Percentiles rank a stretch among this genome's conserved stretches.
phyloP scores from a whole-genome alignment of 53 echinoderm and acorn worm species.

The Antedon mediterranea region DNA sequence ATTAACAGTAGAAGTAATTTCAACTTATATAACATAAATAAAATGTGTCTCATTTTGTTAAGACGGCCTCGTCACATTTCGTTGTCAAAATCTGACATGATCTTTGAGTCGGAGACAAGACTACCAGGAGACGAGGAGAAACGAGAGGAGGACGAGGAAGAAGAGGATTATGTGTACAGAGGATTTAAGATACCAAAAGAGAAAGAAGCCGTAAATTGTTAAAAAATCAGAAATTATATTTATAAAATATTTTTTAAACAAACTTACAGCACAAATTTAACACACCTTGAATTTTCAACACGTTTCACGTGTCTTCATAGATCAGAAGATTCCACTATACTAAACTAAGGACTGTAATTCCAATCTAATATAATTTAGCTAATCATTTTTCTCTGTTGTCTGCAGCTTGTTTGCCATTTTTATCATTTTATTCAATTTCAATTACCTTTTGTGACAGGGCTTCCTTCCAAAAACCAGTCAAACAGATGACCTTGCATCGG shows the following conservation, averaged over 20 bases:
- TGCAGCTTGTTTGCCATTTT: too few relatives aligned
- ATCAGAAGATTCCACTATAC: too few relatives aligned
- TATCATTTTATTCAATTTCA: too few relatives aligned
- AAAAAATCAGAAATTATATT: not conserved
- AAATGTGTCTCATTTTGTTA: too few relatives aligned
- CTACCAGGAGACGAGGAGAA: conserved; percentile 14
- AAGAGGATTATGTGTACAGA: not conserved
- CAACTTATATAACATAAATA: too few relatives aligned
- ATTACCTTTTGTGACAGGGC: conserved; percentile 10
- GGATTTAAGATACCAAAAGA: not conserved
- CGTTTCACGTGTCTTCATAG: too few relatives aligned
- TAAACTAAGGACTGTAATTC: too few relatives aligned
- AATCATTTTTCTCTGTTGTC: too few relatives aligned
- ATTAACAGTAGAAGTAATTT: too few relatives aligned
- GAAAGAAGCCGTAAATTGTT: conserved; percentile 22
- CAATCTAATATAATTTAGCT: too few relatives aligned
- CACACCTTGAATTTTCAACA: too few relatives aligned
- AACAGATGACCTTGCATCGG: conserved; percentile 55
- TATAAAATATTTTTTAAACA: not conserved
- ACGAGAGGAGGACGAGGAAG: not conserved
- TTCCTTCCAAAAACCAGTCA: conserved; percentile 48
- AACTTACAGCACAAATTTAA: too few relatives aligned
- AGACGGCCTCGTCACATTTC: conserved; percentile 49
- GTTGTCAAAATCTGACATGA: conserved; percentile 63
- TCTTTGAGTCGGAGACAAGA: conserved; percentile 71